phyloP scores from a whole-genome alignment of 1,140 invertebrate species.

The Elymnias hypermnestra region DNA sequence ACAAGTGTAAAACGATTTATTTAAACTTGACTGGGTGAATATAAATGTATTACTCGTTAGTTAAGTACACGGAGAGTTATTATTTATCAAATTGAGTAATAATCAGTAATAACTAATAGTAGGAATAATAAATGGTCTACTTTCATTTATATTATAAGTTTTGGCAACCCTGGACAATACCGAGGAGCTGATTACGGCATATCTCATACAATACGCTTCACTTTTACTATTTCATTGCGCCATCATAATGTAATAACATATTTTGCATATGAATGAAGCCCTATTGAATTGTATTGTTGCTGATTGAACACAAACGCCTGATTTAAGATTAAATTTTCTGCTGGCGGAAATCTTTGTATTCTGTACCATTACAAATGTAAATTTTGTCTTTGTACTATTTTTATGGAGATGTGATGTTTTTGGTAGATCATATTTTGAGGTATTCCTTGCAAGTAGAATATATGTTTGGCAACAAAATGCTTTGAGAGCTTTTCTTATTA shows the following conservation, averaged over 20 bases:
- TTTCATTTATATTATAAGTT: background rate
- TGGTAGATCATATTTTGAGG: too few species aligned
- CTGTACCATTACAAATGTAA: background rate
- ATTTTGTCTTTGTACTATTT: background rate
- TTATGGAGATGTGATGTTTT: too few species aligned
- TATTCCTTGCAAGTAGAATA: too few species aligned
- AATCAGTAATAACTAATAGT: too few species aligned
- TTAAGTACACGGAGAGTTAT: too few species aligned
- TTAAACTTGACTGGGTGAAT: too few species aligned
- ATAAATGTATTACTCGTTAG: too few species aligned
- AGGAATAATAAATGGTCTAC: too few species aligned
- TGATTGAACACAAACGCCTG: background rate
- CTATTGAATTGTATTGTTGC: conserved; percentile 9
- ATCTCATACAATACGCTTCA: conserved; percentile 26
- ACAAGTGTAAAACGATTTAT: too few species aligned
- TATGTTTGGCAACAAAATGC: too few species aligned
- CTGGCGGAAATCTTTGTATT: background rate
- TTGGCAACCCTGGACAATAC: background rate
- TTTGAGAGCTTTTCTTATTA: too few species aligned
- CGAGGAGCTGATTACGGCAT: conserved; percentile 15
- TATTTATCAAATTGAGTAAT: too few species aligned
- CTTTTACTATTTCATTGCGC: conserved; percentile 42
- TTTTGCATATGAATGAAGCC: conserved; percentile 20
- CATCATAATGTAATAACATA: conserved; percentile 23
- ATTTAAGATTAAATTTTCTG: background rate